Evolutionary conservation across 2,113 vertebrate species (phyloP), one percentile per base, ranked within the genome.

Genomic region (Stegostoma tigrinum): DNA sequence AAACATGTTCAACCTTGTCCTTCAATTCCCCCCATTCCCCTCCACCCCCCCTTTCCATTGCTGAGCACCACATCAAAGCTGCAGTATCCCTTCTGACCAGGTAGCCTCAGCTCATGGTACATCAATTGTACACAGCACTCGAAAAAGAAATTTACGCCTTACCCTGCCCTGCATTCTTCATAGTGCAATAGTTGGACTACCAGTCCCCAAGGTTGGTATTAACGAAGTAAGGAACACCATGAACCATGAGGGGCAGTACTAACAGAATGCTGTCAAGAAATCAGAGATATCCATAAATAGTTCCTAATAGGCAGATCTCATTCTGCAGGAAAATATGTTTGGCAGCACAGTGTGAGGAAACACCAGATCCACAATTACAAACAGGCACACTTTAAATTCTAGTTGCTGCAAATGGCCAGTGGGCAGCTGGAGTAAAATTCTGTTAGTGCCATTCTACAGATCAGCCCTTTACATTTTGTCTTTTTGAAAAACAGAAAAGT

Each of bases 1-100:
- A 55, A 95, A 72, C 19, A 23, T 48, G 10, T 52, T 95, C 42
- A 75, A 42, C 94, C 68, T 95, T 0, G 3, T 72, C 68, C 68
- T 52, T 45, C 45, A 52, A 48, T 52, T 17, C 24, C 5, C 86
- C 17, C 87, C 17, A 4, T 14, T 67, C 67, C 42, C 67, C 10
- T 30, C 23, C 67, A 85, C 38, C 8, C 67, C 12, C 93, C 67
- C 90, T 68, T 45, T 42, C n/a, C 66, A 68, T 34, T 45, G 68
- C 12, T 42, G 64, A 68, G 91, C 30, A 19, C 38, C n/a, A 68
- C 38, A 70, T 68, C 67, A 72, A 72, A 72, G 64, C 38, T 67
- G 38, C 67, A 95, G 93, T 68, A 95, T 95, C 93, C 67, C 67
- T 72, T 70, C 93, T 72, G 4, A 70, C 27, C n/a, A 45, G 93